phyloP scores from a whole-genome alignment of 2,113 vertebrate species.

The Rafetus swinhoei region DNA sequence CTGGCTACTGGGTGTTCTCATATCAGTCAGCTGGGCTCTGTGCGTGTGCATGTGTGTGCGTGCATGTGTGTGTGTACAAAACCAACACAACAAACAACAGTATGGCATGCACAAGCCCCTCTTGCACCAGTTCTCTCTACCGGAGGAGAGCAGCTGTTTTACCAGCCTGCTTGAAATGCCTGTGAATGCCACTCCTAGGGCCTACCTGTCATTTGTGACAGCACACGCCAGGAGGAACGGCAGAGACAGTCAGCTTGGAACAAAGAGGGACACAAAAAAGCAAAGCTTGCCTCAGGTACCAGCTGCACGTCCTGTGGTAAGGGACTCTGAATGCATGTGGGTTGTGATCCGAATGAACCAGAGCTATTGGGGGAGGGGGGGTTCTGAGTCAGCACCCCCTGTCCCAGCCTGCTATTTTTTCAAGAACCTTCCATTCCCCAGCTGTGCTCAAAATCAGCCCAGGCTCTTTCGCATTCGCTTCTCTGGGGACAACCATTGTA shows the following conservation, averaged over 20 bases:
- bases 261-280: accelerated
- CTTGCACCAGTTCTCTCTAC: background rate
- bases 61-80: background rate
- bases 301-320: background rate
- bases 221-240: accelerated
- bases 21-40: background rate
- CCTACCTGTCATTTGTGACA: background rate
- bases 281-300: accelerated
- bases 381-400: accelerated
- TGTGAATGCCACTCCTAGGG: background rate
- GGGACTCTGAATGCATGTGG: accelerated
- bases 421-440: background rate
- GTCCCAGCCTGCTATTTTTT: accelerated
- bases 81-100: background rate
- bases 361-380: background rate
- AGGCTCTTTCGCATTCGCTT: background rate
- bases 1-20: background rate
- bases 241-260: accelerated
- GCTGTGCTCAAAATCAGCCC: accelerated
- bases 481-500: background rate
- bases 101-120: accelerated
- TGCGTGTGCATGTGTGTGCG: background rate
- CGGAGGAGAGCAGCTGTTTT: accelerated
- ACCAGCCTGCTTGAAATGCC: background rate
- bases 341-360: accelerated